phyloP scores from a whole-genome alignment of 2,797 vertebrate species.

The Hemitrygon akajei region DNA sequence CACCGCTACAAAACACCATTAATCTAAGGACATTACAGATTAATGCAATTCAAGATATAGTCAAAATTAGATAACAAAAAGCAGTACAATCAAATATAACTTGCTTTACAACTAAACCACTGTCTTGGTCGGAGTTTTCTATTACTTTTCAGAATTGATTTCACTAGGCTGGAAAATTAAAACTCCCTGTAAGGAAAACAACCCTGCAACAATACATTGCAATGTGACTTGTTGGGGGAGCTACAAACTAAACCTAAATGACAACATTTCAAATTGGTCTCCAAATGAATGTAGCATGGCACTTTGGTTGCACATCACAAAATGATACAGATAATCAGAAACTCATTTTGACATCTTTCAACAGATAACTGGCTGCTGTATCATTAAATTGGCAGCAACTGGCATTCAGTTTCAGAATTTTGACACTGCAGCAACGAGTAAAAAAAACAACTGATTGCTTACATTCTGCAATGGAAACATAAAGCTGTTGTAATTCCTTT shows the following conservation, averaged over 20 bases:
- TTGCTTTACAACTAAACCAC: not conserved
- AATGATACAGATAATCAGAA: not conserved
- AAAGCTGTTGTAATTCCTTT: not conserved
- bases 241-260: not conserved
- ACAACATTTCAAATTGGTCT: not conserved
- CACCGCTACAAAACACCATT: too few relatives aligned
- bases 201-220: not conserved
- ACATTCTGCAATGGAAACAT: not conserved
- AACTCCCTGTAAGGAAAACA: not conserved
- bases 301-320: not conserved
- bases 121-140: not conserved
- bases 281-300: not conserved
- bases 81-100: not conserved
- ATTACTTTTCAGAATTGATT: not conserved
- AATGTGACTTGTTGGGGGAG: not conserved
- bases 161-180: conserved; percentile 11
- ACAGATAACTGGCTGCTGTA: not conserved
- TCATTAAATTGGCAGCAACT: not conserved
- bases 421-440: not conserved
- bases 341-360: not conserved
- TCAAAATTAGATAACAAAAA: not conserved
- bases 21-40: not conserved
- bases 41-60: not conserved
- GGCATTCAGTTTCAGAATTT: not conserved
- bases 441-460: not conserved